Evolutionary conservation across 1,140 invertebrate genomes (phyloP).

Genomic region (Drosophila setifemur): DNA sequence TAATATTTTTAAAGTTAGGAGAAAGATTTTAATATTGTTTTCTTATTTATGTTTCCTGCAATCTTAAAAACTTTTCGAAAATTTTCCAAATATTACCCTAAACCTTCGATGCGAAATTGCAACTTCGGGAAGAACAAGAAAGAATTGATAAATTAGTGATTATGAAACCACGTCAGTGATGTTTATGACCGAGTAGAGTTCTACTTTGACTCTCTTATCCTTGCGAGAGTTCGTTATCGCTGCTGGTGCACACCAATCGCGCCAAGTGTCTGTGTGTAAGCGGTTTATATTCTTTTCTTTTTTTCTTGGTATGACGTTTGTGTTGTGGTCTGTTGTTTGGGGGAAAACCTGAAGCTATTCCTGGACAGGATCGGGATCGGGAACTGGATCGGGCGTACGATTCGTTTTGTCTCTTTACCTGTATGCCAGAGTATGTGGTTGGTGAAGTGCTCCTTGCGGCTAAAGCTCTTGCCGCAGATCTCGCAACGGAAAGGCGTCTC

Average conservation of each 20-base stretch:
- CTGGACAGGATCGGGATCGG: constrained; percentile 6
- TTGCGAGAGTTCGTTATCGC: constrained; percentile 56
- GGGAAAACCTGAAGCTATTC: not conserved
- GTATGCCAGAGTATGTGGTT: constrained; percentile 94
- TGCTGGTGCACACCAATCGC: constrained; percentile 47
- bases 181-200: too few relatives aligned
- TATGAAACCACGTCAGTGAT: too few relatives aligned
- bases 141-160: too few relatives aligned
- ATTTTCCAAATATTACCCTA: too few relatives aligned
- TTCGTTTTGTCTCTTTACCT: constrained; percentile 82
- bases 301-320: not conserved
- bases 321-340: constrained; percentile 15
- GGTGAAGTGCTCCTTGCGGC: constrained; percentile 92
- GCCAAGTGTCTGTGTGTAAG: constrained; percentile 22
- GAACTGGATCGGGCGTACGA: not conserved
- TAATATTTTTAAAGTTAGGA: too few relatives aligned
- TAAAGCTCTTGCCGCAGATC: constrained; percentile 94
- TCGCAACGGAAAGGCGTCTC: constrained; percentile 91
- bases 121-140: too few relatives aligned
- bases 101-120: too few relatives aligned
- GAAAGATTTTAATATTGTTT: too few relatives aligned
- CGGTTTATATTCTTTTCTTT: constrained; percentile 9
- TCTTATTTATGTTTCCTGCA: too few relatives aligned
- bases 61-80: too few relatives aligned
- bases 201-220: not conserved